Base-by-base conservation (phyloP, 2,888 invertebrate species). In the Zygothrica quintamaculata region DNA sequence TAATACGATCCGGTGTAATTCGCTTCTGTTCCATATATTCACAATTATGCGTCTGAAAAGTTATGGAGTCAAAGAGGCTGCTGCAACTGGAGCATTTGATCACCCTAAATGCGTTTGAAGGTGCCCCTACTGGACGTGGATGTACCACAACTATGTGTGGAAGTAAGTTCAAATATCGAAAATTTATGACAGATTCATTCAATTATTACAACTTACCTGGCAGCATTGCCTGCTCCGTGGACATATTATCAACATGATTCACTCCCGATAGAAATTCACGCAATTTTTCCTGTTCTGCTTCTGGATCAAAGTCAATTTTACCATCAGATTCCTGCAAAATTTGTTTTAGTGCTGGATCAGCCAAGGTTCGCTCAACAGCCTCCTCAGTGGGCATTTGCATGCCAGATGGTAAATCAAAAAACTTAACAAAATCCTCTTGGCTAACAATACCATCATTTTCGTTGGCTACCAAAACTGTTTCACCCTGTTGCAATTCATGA, bases 11-110 rank as follows among this genome's bases (percentile, higher is more conserved):
- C 25, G 9, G 1, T 33, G 4, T 16, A 7, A 82, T 74, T 0
- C 84, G 34, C 1, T 78, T 84, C 16, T 87, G 81, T 9, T 85
- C 62, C 16, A 75, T 74, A 51, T 75, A 80, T 0, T 81, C 84
- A 44, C 91, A 90, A 8, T 77, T 37, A 50, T 91, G 91, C 0
- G 73, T 48, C 15, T 84, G 70, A 43, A 90, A 89, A 0, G 82
- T 68, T 0, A 57, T 48, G 1, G 65, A 36, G 26, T 88, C 87
- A 39, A 88, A 90, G 6, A 88, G 65, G 3, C 57, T 67, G n/a
- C 76, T 77, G 50, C 90, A 90, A 47, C 89, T 86, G 9, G 75
- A 69, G 42, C 91, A 91, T 58, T 89, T 87, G 0, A 88, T 67
- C 39, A 84, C 65, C 6, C 82, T 77, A 36, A 39, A 60, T n/a